Conservation (phyloP, 2,888 invertebrate genomes). For the Lycaena phlaeas region DNA sequence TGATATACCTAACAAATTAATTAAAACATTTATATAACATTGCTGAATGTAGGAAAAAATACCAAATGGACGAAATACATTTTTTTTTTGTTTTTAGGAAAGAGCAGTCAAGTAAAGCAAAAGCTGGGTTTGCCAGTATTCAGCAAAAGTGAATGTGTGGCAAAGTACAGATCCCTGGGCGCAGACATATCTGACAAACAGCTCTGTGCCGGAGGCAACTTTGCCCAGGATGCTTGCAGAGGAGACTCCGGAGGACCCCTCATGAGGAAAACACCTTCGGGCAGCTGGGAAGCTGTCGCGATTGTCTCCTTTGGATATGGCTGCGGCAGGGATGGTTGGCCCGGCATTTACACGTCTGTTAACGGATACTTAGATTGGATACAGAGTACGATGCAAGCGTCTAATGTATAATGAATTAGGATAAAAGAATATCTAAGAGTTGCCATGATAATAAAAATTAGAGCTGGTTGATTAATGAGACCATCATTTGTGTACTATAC, state of each 20-base stretch:
- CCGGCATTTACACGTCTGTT: conserved; percentile 79
- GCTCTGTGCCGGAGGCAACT: conserved; percentile 80
- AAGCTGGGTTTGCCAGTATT: conserved; percentile 76
- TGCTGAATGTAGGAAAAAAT: no score
- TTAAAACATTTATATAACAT: no score
- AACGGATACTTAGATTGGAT: conserved; percentile 78
- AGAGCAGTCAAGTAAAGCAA: conserved; percentile 73
- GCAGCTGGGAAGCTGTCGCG: conserved; percentile 74
- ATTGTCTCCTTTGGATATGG: conserved; percentile 80
- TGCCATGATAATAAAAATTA: no score
- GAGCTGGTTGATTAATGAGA: no score
- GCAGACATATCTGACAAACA: conserved; percentile 69
- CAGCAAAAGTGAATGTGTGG: conserved; percentile 62
- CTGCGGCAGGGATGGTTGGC: conserved; percentile 77
- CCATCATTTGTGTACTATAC: no score
- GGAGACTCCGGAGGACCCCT: conserved; percentile 87
- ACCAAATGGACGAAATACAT: no score
- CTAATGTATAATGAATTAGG: no score
- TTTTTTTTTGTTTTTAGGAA: conserved; percentile 35
- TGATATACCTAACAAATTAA: no score
- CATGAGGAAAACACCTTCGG: conserved; percentile 70
- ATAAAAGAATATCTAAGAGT: no score
- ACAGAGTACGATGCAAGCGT: conserved; percentile 13
- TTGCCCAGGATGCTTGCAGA: conserved; percentile 79
- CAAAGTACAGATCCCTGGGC: conserved; percentile 58